Base-by-base conservation (phyloP, 2,888 invertebrate species). In the Lepetodrilus schrolli region DNA sequence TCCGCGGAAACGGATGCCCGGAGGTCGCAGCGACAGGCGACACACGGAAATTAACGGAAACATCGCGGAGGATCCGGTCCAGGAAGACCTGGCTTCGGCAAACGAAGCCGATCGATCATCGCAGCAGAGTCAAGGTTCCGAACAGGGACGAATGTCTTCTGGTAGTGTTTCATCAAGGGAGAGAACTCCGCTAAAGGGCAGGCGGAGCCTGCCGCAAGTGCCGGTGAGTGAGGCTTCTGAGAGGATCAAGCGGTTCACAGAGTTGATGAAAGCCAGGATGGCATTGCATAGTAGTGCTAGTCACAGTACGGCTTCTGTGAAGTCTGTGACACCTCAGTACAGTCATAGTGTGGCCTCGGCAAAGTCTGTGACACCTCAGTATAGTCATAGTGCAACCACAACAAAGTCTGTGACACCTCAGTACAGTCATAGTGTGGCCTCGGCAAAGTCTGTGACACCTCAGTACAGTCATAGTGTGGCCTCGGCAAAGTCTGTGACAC, bases 171-270 rank as follows among this genome's bases (percentile, higher is more conserved):
- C 26, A 23, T 13, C 47, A 7, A 68, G 43, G 21, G 47, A 47
- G 21, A 34, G 23, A 34, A 26, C 26, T 1, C 30, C 58, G 17
- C 58, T 58, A 10, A 68, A 47, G 26, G 30, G 43, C 8, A 68
- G 23, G 26, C 47, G 68, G 2, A 47, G 47, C 70, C 75, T 86
- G 47, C 85, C 85, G 1, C 76, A 78, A 17, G 83, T 84, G n/a
- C 83, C 86, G 4, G 21, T 73, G 10, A 74, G 72, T 36, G 82
- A 82, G 36, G 81, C 84, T 0, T 76, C 80, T 17, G 84, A 86
- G 43, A 80, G 83, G 69, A 84, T 83, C 66, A 83, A 80, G 66
- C 82, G 83, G n/a, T 82, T 83, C 38, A 80, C 83, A 2, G 86
- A 86, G 49, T 76, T 86, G 51, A 80, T 85, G 77, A 82, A 80